A percentile compares a stretch with the other conserved stretches of the same genome.
Conservation (phyloP, 2,797 vertebrate species). For the Zenarchopterus dispar region DNA sequence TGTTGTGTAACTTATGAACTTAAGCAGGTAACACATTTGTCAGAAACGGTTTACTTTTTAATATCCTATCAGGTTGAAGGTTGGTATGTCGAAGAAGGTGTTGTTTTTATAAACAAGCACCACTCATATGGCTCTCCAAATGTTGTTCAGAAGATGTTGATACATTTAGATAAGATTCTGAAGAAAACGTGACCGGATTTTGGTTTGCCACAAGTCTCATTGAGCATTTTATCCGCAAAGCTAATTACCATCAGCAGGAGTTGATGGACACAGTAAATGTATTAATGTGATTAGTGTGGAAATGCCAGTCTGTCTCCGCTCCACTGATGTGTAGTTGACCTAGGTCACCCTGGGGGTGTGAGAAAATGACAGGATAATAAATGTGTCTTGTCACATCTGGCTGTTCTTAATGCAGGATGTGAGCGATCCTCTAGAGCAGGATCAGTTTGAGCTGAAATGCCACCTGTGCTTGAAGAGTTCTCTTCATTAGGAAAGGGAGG, state of each 20-base stretch:
- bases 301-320: not conserved
- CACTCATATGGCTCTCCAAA: too few relatives aligned
- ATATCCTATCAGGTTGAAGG: too few relatives aligned
- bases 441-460: not conserved
- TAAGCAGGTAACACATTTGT: too few relatives aligned
- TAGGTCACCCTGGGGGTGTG: not conserved
- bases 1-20: too few relatives aligned
- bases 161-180: not conserved
- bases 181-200: not conserved
- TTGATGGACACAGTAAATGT: not conserved
- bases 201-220: not conserved
- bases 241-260: not conserved
- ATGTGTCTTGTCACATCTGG: not conserved
- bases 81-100: too few relatives aligned
- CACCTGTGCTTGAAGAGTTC: too few relatives aligned
- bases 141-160: too few relatives aligned
- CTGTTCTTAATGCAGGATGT: not conserved
- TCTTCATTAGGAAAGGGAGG: too few relatives aligned
- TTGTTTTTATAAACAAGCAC: too few relatives aligned
- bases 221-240: not conserved
- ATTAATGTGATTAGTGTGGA: not conserved
- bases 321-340: not conserved
- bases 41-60: too few relatives aligned
- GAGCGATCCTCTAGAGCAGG: slow-evolving; percentile 1
- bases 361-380: not conserved